Evolutionary conservation across 2,113 vertebrate genomes (phyloP), one percentile per base, ranked within the genome.

Genomic region (Platanista minor): DNA sequence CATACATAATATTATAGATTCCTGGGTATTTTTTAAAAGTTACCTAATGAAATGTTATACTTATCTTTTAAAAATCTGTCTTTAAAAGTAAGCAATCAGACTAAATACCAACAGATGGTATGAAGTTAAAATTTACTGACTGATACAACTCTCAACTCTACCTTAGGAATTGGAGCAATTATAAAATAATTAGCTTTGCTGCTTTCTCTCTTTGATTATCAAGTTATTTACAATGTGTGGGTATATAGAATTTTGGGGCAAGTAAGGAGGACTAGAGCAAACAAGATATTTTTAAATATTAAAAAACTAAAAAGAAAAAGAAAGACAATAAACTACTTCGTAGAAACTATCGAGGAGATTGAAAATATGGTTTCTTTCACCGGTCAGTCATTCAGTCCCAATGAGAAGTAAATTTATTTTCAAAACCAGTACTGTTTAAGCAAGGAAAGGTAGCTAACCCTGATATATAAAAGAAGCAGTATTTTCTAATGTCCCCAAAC

Each of bases 71-170:
- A 87, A 87, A 74, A 46, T 64, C 29, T 91, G 46, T 74, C 39
- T 29, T 94, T 92, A 66, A 91, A 96, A 92, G 66, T 80, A 95
- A 97, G n/a, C 72, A 59, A 96, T 97, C n/a, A 91, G 43, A 87
- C 39, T 83, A 97, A 97, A 96, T 77, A 95, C 13, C 39, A 98
- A 72, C 96, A 98, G 95, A 95, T 97, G 87, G 18, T 97, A 33
- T 49, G n/a, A 97, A 93, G 36, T 33, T 94, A 82, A 96, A 98
- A 82, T 31, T 92, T 97, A 96, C 95, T 93, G 6, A 82, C 11
- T 90, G 14, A 62, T 61, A 54, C 39, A 87, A 23, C 33, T 71
- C 1, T 61, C 39, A 87, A 23, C 33, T 71, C 2, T 78, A 61
- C 10, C 7, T 62, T 81, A 72, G 52, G 80, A 89, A 94, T 82